phyloP scores from a whole-genome alignment of 2,797 vertebrate genomes.

The Myotis vivesi region DNA sequence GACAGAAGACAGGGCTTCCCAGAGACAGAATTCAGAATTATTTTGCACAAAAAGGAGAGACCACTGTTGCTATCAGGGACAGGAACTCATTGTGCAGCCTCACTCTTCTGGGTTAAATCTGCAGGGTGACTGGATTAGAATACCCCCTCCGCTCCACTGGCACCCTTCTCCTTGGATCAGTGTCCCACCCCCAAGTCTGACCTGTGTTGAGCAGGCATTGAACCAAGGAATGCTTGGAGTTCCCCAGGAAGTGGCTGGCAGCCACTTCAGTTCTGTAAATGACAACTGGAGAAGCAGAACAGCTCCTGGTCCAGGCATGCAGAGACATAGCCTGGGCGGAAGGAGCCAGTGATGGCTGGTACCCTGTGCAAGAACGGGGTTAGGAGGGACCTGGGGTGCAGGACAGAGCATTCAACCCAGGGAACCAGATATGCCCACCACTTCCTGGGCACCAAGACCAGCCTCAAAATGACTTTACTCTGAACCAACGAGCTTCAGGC shows the following conservation, averaged over 20 bases:
- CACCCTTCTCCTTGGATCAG: neutral
- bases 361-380: accelerated
- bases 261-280: neutral
- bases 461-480: neutral
- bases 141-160: accelerated
- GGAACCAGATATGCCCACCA: neutral
- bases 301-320: no score
- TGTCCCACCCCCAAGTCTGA: no score
- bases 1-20: neutral
- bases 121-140: no score
- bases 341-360: neutral
- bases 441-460: neutral
- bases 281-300: neutral
- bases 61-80: neutral
- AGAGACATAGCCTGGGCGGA: accelerated
- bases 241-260: neutral
- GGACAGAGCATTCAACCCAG: neutral
- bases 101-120: neutral
- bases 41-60: neutral
- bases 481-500: neutral
- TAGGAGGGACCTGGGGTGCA: neutral
- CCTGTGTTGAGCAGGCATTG: neutral
- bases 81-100: accelerated
- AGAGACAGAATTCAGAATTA: neutral
- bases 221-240: neutral